Evolutionary conservation across 2,888 invertebrate genomes (phyloP), one percentile per base, ranked within the genome.

Genomic region (Portevinia maculata): DNA sequence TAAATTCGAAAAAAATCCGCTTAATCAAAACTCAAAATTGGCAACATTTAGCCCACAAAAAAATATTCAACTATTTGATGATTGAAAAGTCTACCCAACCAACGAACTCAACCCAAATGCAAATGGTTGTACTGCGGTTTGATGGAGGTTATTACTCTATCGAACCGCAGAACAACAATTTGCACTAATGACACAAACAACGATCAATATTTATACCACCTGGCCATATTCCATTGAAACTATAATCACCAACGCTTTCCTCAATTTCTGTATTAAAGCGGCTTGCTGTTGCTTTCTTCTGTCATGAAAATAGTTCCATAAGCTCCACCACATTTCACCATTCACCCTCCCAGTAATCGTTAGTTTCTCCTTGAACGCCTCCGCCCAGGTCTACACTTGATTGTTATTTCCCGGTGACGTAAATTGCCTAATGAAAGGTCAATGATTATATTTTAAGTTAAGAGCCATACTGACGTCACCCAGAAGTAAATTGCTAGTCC

Each of bases 391-490:
- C 24, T 24, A 24, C 24, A 24, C 5, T 24, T 46, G 24, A 69
- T 69, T 81, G 44, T 64, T 57, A 75, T 52, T 64, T 70, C 48
- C 57, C 75, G 15, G 37, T 69, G 79, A 75, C 74, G 79, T 79
- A 37, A 17, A 34, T 32, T 19, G 44, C 44, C 39, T 52, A 59
- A 52, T 53, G 62, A 64, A 75, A 81, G 69, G 79, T 75, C 75
- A 75, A 70, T 65, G 52, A 70, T 64, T 57, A 75, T 64, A 57
- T 41, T 70, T 74, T 50, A 13, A 60, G 15, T 2, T 60, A 28
- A 62, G 41, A 48, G 17, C 9, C 44, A 46, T 15, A 65, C 44
- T 71, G 74, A 64, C 79, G 79, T 81, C 62, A 70, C 9, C 28
- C 1, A 8, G 15, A 44, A 11, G 37, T 39, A 7, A n/a, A 39